phyloP scores from a whole-genome alignment of 2,113 vertebrate genomes.

The Dipodomys stephensi region DNA sequence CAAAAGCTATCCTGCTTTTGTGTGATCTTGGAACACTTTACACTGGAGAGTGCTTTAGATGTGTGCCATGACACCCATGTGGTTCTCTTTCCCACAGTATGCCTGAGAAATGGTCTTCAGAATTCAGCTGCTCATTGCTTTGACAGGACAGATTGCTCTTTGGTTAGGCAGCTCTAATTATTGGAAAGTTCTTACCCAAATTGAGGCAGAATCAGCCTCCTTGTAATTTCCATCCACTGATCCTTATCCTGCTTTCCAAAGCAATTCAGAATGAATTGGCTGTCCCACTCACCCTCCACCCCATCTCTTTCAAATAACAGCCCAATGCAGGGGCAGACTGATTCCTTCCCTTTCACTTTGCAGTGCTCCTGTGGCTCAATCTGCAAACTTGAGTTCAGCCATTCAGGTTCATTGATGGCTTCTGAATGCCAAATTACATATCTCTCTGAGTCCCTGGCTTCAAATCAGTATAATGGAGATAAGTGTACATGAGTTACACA shows the following conservation, averaged over 20 bases:
- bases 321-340: not conserved
- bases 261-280: constrained; percentile 18
- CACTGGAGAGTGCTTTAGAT: not conserved
- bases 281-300: not conserved
- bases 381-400: not conserved
- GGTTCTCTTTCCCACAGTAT: not conserved
- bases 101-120: constrained; percentile 19
- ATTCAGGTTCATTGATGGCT: not conserved
- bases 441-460: not conserved
- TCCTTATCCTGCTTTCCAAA: constrained; percentile 24
- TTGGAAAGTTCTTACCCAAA: constrained; percentile 62
- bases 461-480: not conserved
- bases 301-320: constrained; percentile 8
- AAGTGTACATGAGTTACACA: not conserved
- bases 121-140: constrained; percentile 30
- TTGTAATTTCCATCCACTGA: constrained; percentile 46
- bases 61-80: not conserved
- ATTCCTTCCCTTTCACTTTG: not conserved
- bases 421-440: not conserved
- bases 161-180: constrained; percentile 61
- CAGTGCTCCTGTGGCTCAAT: not conserved
- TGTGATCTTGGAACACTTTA: not conserved
- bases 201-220: constrained; percentile 39
- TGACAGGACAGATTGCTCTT: constrained; percentile 53
- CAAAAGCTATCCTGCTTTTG: not conserved